Percentiles rank a stretch among this genome's conserved stretches.
These are phyloP conservation scores for Vimba vimba DNA, from an alignment of 2,113 vertebrate species.

Conservation along the genomic window DNA sequence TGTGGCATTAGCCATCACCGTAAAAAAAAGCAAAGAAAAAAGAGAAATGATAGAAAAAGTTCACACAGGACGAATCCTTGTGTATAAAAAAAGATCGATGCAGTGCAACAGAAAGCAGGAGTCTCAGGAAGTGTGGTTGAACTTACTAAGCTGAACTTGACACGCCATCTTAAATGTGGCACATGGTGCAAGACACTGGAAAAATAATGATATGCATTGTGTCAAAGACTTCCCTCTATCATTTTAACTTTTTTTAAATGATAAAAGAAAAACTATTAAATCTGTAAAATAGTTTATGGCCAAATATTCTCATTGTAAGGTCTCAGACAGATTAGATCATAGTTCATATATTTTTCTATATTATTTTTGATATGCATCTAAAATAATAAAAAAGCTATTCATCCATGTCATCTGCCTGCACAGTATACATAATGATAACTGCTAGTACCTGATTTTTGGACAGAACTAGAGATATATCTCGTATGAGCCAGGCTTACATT, in stretches of 20 bases:
- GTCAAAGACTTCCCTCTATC: background rate
- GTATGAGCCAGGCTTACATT: background rate
- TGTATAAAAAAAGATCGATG: background rate
- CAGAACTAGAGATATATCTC: conserved; percentile 27
- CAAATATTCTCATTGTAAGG: background rate
- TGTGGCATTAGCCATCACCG: background rate
- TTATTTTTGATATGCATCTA: conserved; percentile 21
- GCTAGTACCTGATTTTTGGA: conserved; percentile 16
- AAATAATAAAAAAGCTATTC: conserved; percentile 36
- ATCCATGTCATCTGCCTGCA: conserved; percentile 30
- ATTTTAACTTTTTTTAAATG: too few species aligned
- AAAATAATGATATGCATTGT: background rate
- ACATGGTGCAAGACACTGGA: background rate
- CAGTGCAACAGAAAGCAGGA: background rate
- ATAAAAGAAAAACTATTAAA: background rate
- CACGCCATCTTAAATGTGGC: background rate
- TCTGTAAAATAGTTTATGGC: too few species aligned
- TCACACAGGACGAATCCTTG: background rate
- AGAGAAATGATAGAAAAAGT: background rate
- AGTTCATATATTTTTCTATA: conserved; percentile 20
- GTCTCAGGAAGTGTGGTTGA: background rate
- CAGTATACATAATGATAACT: conserved; percentile 6
- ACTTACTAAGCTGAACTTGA: background rate
- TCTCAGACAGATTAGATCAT: background rate
- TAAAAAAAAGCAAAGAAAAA: background rate